Base-by-base conservation (phyloP, 1,140 invertebrate species). In the Ceratina calcarata region DNA sequence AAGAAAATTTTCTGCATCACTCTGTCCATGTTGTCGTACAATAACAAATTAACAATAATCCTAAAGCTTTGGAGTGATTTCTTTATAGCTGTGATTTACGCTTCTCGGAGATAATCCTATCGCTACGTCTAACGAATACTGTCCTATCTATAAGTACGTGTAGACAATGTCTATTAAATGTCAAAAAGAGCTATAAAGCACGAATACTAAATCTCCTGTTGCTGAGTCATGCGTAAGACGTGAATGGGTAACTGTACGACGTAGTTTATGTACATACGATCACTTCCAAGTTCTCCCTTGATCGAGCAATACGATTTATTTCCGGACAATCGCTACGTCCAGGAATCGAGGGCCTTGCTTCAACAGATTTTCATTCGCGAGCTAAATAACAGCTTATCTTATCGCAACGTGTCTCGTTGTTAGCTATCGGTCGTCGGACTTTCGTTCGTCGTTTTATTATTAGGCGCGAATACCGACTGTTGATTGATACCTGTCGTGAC, bases 21-120 rank as follows among this genome's bases (percentile, higher is more conserved):
- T 77, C 86, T 64, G 71, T 78, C 78, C 22, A 70, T 45, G 70
- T 71, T 75, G 72, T 81, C 57, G 76, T 83, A 71, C 37, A 70
- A 80, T 86, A 91, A 90, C 87, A 90, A 92, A 90, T 88, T 87
- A 88, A 89, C 83, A 81, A 87, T 92, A 90, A 91, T 85, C 81
- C 90, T 91, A 92, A 89, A 91, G 85, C 91, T 92, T 92, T 92
- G 91, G 91, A 92, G 89, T 84, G 86, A 89, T 87, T 87, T 87
- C 72, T 78, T 89, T 87, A 83, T 86, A 86, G 73, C 83, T 86
- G 78, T 90, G 83, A 90, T 83, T 87, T 89, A 91, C 87, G 55
- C 73, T 13, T 62, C 60, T 37, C 80, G 83, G 67, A 73, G 75
- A 86, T 79, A 81, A 76, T 84, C 67, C 72, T 85, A 85, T 24